Evolutionary conservation across 2,797 vertebrate species (phyloP), one percentile per base, ranked within the genome.

Genomic region (Luscinia megarhynchos): DNA sequence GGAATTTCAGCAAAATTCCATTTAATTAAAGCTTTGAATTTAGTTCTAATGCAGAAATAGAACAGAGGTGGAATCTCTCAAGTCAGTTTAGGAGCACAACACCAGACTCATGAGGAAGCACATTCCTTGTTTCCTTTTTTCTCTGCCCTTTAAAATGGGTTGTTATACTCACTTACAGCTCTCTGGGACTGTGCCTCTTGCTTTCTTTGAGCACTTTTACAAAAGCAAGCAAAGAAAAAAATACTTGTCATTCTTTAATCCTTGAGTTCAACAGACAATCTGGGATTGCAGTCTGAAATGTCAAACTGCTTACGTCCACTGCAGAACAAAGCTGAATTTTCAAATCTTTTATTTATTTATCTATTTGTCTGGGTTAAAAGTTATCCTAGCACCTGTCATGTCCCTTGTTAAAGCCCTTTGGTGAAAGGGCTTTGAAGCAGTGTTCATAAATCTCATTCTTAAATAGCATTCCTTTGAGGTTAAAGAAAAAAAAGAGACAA

Each of bases 291-390:
- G 81, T 92, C 50, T 95, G 61, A 95, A 96, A 90, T 93, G 90
- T 89, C 93, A 96, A 94, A 87, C 81, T 84, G 63, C 86, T 94
- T 90, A 82, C 0, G 11, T 90, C 88, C 94, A 96, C 70, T 76
- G 66, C 59, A 90, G 84, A 91, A 90, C 81, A 89, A 94, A 96
- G 86, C 30, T 92, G 78, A 87, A 93, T 95, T 95, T 95, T 90
- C 26, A 74, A 89, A 81, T 90, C 63, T 93, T 94, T 76, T 90
- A 74, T 94, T 88, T 96, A 91, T 96, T 94, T 95, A 74, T 92
- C 70, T 90, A 10, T 91, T 93, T 90, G 45, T 2, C 67, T 90
- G 77, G 53, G 77, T 92, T 93, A 90, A 87, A 78, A 77, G 38
- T 82, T 94, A 87, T 88, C 74, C 84, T 57, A 63, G 45, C 66